Evolutionary conservation across 2,888 invertebrate genomes (phyloP), one percentile per base, ranked within the genome.

Genomic region (Gnatocerus cornutus): DNA sequence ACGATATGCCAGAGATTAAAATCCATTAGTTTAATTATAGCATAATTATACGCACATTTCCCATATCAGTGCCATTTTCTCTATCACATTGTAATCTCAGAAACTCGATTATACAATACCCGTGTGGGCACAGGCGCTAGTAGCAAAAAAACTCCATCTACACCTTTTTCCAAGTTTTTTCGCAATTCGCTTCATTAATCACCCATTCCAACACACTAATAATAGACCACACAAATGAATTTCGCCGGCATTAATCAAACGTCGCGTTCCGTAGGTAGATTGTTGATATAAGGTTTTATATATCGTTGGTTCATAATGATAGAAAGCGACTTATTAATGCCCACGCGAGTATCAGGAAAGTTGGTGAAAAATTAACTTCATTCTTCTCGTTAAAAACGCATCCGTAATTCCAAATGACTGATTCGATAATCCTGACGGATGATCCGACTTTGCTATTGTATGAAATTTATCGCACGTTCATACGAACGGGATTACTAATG

Each of bases 191-290:
- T 6, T 29, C 21, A 66, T 66, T 66, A 48, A 66, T 65, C 65
- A 46, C 10, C 27, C 45, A 56, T 58, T 66, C 53, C 43, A 33
- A 33, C 9, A 41, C 48, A 66, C 29, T 30, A 66, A 61, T 68
- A 53, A 53, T 68, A 39, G 68, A 68, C 68, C 68, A 61, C 68
- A 68, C 68, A 68, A 68, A 68, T 62, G 68, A 61, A 62, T 53
- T 62, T 68, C 41, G 21, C 53, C 27, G 37, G 46, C 62, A 68
- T 68, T 68, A 68, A 68, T 68, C 68, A 68, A 68, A 37, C 50
- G 30, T 12, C 39, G 12, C 48, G 48, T 21, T 5, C 29, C 30
- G 68, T 68, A 61, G 68, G 68, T 39, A 30, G 68, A 61, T 68
- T 61, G 68, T 61, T 53, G 68, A 66, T 66, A 65, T 65, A 66